A percentile compares a stretch with the other conserved stretches of the same genome.
Conservation (phyloP, 2,888 invertebrate genomes). For the Ichneumoninae sp. region DNA sequence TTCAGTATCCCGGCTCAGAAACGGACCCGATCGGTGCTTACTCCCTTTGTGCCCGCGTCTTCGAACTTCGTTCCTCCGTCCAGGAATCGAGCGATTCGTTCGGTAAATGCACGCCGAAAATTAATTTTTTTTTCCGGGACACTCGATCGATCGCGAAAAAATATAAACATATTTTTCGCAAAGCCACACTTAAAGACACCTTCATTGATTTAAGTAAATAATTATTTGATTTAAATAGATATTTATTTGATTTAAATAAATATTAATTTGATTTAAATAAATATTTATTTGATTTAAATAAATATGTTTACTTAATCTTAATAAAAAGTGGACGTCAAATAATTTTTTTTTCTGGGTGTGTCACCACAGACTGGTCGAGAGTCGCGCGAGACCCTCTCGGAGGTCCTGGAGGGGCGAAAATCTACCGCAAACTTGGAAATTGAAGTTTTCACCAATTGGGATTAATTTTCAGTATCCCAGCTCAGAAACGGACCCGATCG, state of each 20-base stretch:
- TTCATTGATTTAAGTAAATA: constrained; percentile 50
- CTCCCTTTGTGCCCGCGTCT: not conserved
- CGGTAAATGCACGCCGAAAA: too few species aligned
- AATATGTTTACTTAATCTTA: too few species aligned
- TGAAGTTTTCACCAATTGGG: constrained; percentile 66
- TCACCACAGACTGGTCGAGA: constrained; percentile 55
- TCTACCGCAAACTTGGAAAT: constrained; percentile 61
- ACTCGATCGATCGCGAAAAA: too few species aligned
- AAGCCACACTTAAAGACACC: constrained; percentile 78
- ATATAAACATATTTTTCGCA: too few species aligned
- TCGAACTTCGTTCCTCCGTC: not conserved
- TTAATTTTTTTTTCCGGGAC: too few species aligned
- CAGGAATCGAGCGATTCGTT: too few species aligned
- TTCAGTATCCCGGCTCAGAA: constrained; percentile 24
- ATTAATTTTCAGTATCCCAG: constrained; percentile 45
- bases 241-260: too few species aligned
- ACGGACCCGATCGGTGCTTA: not conserved
- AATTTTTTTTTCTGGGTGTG: not conserved
- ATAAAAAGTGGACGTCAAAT: too few species aligned
- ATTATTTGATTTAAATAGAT: too few species aligned
- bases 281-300: too few species aligned
- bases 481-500: constrained; percentile 3
- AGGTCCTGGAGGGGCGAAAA: constrained; percentile 26
- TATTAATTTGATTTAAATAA: too few species aligned
- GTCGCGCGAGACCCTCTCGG: constrained; percentile 38